Conservation (phyloP, 2,113 vertebrate genomes). For the Xiphophorus couchianus region DNA sequence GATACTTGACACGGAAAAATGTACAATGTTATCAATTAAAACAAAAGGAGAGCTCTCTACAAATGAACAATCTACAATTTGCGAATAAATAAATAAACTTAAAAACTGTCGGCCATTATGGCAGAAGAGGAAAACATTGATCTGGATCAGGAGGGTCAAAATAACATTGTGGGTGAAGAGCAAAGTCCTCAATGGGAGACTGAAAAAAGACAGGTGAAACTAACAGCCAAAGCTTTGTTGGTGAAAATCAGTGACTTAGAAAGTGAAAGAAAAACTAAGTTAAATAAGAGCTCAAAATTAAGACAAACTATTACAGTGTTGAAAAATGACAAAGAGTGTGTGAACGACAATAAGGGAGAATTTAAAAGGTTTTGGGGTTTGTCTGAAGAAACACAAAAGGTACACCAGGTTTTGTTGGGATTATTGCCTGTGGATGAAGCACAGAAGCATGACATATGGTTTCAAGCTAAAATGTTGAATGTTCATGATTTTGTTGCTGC, state of each 20-base stretch:
- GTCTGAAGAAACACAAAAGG: no score
- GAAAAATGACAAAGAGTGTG: neutral
- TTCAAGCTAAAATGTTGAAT: no score
- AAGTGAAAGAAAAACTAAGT: slow-evolving; percentile 4
- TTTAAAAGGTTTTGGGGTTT: no score
- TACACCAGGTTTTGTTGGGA: no score
- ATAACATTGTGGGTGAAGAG: neutral
- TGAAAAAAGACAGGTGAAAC: neutral
- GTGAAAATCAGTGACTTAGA: neutral
- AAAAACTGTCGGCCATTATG: no score
- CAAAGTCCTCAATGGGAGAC: neutral
- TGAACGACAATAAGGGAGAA: neutral
- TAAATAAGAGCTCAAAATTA: neutral
- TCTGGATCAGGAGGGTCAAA: neutral
- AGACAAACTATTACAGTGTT: slow-evolving; percentile 1
- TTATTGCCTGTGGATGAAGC: no score
- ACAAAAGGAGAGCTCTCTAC: no score
- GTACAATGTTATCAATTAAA: no score
- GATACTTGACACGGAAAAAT: neutral
- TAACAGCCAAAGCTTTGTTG: neutral
- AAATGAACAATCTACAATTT: no score
- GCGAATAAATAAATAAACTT: no score
- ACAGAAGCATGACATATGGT: no score
- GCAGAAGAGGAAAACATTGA: neutral
- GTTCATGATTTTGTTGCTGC: no score